These are phyloP conservation scores for Julus scanicus DNA, from an alignment of 2,888 invertebrate genomes.

Conservation along the genomic window DNA sequence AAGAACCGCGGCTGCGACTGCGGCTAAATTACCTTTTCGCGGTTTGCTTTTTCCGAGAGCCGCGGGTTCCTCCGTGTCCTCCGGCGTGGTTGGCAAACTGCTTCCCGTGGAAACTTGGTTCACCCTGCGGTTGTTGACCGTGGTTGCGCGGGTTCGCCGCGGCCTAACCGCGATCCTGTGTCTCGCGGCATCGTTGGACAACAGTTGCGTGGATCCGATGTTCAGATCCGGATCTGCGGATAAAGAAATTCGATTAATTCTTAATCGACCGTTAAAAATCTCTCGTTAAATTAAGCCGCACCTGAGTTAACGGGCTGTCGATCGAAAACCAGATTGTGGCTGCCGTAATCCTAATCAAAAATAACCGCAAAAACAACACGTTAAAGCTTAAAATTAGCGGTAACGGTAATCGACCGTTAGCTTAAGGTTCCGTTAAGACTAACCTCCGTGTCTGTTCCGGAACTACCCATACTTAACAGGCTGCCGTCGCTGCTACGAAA, in stretches of 20 bases:
- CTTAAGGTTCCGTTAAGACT: background rate
- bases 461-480: constrained; percentile 82
- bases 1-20: too few relatives aligned
- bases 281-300: background rate
- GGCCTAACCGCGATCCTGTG: constrained; percentile 84
- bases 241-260: background rate
- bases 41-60: background rate
- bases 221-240: constrained; percentile 54
- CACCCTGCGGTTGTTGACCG: constrained; percentile 66
- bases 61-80: constrained; percentile 40
- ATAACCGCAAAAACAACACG: background rate
- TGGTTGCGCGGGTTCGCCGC: constrained; percentile 79
- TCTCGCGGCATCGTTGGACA: constrained; percentile 82
- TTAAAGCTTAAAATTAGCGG: background rate
- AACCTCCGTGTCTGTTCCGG: constrained; percentile 75
- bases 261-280: background rate
- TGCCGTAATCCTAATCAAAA: background rate
- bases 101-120: constrained; percentile 59
- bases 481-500: constrained; percentile 75
- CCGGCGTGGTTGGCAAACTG: constrained; percentile 50
- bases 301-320: background rate
- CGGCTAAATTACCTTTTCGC: too few relatives aligned
- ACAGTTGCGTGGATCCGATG: constrained; percentile 69
- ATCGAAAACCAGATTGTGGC: background rate
- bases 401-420: background rate